Evolutionary conservation across 1,140 invertebrate genomes (phyloP).

Genomic region (Eueides isabella): DNA sequence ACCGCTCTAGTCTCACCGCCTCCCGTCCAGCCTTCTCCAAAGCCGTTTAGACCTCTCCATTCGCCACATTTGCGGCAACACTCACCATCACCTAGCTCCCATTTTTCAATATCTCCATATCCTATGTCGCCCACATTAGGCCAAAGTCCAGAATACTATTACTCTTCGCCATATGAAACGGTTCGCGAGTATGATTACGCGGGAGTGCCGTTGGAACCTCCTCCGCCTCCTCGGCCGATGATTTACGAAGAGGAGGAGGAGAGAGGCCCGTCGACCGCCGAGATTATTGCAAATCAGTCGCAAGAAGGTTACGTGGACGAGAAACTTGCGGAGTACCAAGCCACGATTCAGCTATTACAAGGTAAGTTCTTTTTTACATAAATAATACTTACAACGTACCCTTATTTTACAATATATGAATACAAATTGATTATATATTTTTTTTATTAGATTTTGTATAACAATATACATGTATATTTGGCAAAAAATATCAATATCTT

Average conservation of each 20-base stretch:
- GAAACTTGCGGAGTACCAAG: constrained; percentile 95
- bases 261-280: constrained; percentile 91
- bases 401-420: too few species aligned
- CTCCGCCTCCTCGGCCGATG: constrained; percentile 83
- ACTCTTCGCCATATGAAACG: constrained; percentile 84
- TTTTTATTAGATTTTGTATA: too few species aligned
- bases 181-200: constrained; percentile 84
- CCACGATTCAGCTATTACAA: constrained; percentile 94
- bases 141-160: constrained; percentile 85
- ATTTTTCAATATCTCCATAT: constrained; percentile 80
- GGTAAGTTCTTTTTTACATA: constrained; percentile 84
- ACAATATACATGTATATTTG: too few species aligned
- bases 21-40: constrained; percentile 70
- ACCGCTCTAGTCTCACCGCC: constrained; percentile 78
- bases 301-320: constrained; percentile 96
- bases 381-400: too few species aligned
- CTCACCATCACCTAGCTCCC: constrained; percentile 74
- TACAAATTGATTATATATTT: too few species aligned
- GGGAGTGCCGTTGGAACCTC: constrained; percentile 87
- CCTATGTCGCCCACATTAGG: constrained; percentile 81
- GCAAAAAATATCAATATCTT: too few species aligned
- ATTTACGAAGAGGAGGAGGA: constrained; percentile 86
- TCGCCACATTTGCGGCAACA: constrained; percentile 74
- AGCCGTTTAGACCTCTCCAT: constrained; percentile 82
- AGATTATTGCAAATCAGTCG: constrained; percentile 95